Percentiles rank a stretch among this genome's conserved stretches.
phyloP scores from a whole-genome alignment of 1,140 invertebrate species.

The Drosophila auraria region DNA sequence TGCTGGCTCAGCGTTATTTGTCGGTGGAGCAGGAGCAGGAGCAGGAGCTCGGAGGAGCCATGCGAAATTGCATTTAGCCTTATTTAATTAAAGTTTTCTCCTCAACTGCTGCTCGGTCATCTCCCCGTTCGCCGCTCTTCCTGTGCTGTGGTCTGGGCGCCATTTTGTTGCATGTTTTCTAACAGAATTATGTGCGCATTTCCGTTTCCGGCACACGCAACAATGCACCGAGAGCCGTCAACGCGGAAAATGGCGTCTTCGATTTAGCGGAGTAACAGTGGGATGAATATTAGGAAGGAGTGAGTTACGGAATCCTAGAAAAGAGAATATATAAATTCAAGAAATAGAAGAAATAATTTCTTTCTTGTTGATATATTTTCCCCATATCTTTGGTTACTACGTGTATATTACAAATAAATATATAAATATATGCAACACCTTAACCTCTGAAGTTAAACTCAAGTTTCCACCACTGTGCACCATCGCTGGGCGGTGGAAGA shows the following conservation, averaged over 20 bases:
- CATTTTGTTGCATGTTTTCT: slow-evolving; percentile 58
- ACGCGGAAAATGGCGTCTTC: slow-evolving; percentile 33
- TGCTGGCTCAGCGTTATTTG: slow-evolving; percentile 43
- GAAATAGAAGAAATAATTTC: accelerated
- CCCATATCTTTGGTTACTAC: neutral
- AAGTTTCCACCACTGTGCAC: slow-evolving; percentile 11
- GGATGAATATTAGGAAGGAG: neutral
- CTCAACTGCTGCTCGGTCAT: slow-evolving; percentile 1
- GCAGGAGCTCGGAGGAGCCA: slow-evolving; percentile 3
- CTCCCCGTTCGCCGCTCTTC: neutral
- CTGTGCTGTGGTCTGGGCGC: slow-evolving; percentile 23
- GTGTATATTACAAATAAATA: neutral
- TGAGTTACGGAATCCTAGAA: neutral
- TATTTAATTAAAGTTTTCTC: slow-evolving; percentile 72
- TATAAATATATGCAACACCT: neutral
- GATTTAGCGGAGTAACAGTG: slow-evolving; percentile 24
- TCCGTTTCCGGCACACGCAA: slow-evolving; percentile 71
- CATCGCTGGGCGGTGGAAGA: slow-evolving; percentile 18
- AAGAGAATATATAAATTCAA: neutral
- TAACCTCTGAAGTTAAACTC: neutral
- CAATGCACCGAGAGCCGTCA: slow-evolving; percentile 38
- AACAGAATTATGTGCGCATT: slow-evolving; percentile 74
- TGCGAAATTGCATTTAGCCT: slow-evolving; percentile 65
- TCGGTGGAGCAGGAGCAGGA: neutral
- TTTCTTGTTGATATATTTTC: neutral